Evolutionary conservation across 2,113 vertebrate species (phyloP).

Genomic region (Muntiacus muntjak): DNA sequence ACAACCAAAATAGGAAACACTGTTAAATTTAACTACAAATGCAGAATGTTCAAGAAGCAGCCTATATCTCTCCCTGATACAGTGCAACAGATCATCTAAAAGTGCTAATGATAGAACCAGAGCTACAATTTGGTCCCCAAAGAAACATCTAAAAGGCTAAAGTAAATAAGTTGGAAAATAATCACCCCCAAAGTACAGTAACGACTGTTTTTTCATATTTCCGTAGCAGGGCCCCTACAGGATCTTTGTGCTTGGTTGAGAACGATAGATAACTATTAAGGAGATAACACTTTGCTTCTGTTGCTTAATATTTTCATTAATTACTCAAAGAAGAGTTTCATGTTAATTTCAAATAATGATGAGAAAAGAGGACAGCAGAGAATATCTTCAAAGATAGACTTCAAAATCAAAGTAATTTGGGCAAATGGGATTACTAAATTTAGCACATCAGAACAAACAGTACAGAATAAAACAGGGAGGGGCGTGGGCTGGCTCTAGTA

Average conservation of each 20-base stretch:
- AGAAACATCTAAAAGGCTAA: conserved; percentile 33
- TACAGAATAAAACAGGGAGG: not conserved
- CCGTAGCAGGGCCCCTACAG: rapidly evolving
- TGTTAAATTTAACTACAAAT: conserved; percentile 17
- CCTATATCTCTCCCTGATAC: not conserved
- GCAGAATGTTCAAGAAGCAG: not conserved
- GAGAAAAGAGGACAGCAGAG: not conserved
- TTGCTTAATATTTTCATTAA: not conserved
- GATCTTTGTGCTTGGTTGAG: not conserved
- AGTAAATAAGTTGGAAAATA: not conserved
- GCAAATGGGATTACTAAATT: not conserved
- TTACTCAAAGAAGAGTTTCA: not conserved
- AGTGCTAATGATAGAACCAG: conserved; percentile 11
- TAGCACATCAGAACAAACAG: not conserved
- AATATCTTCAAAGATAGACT: not conserved
- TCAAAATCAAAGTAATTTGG: not conserved
- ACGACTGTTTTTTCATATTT: not conserved
- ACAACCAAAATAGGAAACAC: not conserved
- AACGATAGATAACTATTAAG: not conserved
- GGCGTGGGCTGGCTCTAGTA: not conserved
- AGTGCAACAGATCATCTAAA: conserved; percentile 45
- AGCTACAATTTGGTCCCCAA: conserved; percentile 33
- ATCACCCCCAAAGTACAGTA: not conserved
- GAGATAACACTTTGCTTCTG: not conserved
- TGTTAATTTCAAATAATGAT: not conserved